Evolutionary conservation across 2,888 invertebrate genomes (phyloP), one percentile per base, ranked within the genome.

Genomic region (Pammene fasciana): DNA sequence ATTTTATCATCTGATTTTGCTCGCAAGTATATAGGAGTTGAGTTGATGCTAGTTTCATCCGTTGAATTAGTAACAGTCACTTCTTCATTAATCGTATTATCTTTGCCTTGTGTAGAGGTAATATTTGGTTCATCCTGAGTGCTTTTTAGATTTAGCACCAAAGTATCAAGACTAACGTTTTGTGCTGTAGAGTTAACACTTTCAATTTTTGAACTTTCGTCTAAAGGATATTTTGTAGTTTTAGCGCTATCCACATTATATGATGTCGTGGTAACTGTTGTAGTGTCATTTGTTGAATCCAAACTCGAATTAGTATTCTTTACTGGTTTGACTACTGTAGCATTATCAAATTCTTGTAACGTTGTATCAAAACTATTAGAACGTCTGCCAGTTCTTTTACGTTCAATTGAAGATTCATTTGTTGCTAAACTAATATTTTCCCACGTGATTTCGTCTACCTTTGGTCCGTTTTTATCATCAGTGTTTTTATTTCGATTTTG

Each of bases 381-480:
- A 50, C 52, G 16, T 26, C 52, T 62, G 8, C 41, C 62, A 9
- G 13, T n/a, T 52, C 26, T 52, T 36, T 16, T 61, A 36, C 36
- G 50, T 18, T 50, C 38, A 38, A 9, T 18, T 18, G 48, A 16
- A 13, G 48, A 38, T 50, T 41, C 5, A 18, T 36, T 48, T 14
- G 48, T 48, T 11, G 14, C 14, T 46, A 14, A 14, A 36, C 14
- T 60, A 46, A n/a, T 48, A 61, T 34, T 61, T 13, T 46, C 16
- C 48, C 36, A 16, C 5, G 14, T 48, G 0, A 36, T 48, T 38
- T 9, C 61, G 5, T n/a, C 10, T 18, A 16, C n/a, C 13, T 62
- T 18, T 38, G 50, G 18, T 38, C 18, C 16, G 13, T 18, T 38
- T 14, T 50, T 50, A 5, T 34, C 14, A 14, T 10, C 9, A n/a